Base-by-base conservation (phyloP, 2,113 vertebrate species). In the Uria lomvia region DNA sequence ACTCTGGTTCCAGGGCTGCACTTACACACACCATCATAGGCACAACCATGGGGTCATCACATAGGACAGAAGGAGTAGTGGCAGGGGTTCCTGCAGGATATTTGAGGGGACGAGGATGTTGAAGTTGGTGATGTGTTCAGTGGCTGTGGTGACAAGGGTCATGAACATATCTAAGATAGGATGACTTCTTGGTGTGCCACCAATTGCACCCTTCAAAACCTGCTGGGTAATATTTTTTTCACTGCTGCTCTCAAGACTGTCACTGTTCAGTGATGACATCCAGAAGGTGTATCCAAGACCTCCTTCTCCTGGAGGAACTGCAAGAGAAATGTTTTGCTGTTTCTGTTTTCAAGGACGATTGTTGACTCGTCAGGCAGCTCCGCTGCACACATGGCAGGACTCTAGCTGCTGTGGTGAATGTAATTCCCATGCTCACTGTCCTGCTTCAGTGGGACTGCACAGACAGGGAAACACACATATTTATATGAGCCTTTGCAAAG, bases 361-460 rank as follows among this genome's bases (percentile, higher is more conserved):
- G 2, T 21, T 75, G n/a, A 36, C 47, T 70, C 3, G 0, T 79
- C 49, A 30, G 38, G 52, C 47, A 74, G 30, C 14, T 78, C 23
- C 36, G 38, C 8, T 5, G 15, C 6, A 27, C 42, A 22, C 1
- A 0, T 11, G 42, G 22, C 1, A 6, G 29, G 34, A 73, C 55
- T 92, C 15, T 11, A 30, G 21, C 20, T 56, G 17, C 21, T 62
- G 32, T 4, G 2, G 50, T 3, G 0, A 83, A 67, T 26, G 10
- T 36, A 53, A 20, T 50, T 88, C 47, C 59, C 2, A 0, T n/a
- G 45, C 22, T 76, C 70, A 21, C 22, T 49, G 30, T 72, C 87
- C 59, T 72, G 45, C 12, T 85, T 77, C 56, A 50, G 29, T 3
- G 23, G 38, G 20, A 79, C 24, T 22, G 20, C 50, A 88, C 4